phyloP scores from a whole-genome alignment of 1,140 invertebrate genomes.

The Hylaeus volcanicus region DNA sequence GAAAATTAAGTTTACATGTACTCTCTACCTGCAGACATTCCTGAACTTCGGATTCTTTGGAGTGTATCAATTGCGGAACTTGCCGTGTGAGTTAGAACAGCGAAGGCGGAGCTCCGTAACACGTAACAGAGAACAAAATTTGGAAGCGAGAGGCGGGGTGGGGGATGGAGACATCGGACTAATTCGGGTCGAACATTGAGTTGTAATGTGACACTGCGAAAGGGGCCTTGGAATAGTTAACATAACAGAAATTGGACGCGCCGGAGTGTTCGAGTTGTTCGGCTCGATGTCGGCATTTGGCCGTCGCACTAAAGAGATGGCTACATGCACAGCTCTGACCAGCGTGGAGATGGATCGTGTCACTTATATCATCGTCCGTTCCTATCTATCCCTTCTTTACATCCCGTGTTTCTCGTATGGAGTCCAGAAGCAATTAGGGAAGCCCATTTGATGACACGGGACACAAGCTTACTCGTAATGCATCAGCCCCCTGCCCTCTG shows the following conservation, averaged over 20 bases:
- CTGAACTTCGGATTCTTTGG: no score
- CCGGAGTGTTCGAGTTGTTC: neutral
- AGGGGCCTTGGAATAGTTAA: neutral
- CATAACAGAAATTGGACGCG: neutral
- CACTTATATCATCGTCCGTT: neutral
- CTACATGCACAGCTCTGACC: neutral
- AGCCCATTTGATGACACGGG: neutral
- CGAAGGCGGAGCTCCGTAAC: neutral
- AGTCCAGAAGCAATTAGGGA: conserved; percentile 1
- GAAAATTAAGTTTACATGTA: no score
- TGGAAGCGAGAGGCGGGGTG: no score
- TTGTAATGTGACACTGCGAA: neutral
- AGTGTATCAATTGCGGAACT: no score
- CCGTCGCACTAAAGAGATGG: neutral
- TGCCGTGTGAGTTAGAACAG: neutral
- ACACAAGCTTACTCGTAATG: neutral
- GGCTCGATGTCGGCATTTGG: no score
- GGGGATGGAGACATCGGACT: neutral
- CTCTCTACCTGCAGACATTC: no score
- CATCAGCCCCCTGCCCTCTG: neutral
- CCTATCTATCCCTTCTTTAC: neutral
- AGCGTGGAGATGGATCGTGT: neutral
- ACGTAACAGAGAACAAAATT: neutral
- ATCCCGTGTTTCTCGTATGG: conserved; percentile 1
- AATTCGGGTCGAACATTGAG: neutral